phyloP scores from a whole-genome alignment of 2,888 invertebrate species.

The Dasysyrphus albostriatus region DNA sequence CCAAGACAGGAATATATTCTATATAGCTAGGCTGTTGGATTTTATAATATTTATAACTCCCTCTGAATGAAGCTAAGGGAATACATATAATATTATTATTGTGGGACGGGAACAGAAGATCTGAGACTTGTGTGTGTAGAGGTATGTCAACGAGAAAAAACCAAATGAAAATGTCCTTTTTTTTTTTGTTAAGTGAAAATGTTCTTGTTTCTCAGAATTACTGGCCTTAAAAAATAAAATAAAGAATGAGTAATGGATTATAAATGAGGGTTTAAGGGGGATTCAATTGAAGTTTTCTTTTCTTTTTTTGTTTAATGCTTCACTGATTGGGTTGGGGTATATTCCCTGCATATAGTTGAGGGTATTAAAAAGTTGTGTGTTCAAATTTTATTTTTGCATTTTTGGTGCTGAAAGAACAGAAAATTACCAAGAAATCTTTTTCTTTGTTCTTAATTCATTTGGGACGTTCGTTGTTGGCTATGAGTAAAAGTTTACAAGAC shows the following conservation, averaged over 20 bases:
- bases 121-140: not conserved
- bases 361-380: not conserved
- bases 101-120: not conserved
- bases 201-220: not conserved
- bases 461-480: no score
- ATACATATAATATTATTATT: constrained; percentile 2
- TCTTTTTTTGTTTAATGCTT: constrained; percentile 23
- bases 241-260: constrained; percentile 61
- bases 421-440: no score
- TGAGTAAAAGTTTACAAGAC: no score
- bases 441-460: no score
- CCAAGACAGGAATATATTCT: not conserved
- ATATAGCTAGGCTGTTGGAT: not conserved
- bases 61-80: constrained; percentile 13
- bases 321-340: not conserved
- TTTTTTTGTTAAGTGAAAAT: constrained; percentile 39
- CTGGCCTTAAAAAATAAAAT: not conserved
- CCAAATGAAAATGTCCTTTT: constrained; percentile 32
- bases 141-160: constrained; percentile 29
- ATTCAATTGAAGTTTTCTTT: constrained; percentile 37
- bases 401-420: no score
- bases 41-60: constrained; percentile 13
- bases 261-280: constrained; percentile 56
- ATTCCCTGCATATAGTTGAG: not conserved
- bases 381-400: not conserved